These are phyloP conservation scores for Heliothis virescens DNA, from an alignment of 1,140 invertebrate genomes.

Conservation along the genomic window DNA sequence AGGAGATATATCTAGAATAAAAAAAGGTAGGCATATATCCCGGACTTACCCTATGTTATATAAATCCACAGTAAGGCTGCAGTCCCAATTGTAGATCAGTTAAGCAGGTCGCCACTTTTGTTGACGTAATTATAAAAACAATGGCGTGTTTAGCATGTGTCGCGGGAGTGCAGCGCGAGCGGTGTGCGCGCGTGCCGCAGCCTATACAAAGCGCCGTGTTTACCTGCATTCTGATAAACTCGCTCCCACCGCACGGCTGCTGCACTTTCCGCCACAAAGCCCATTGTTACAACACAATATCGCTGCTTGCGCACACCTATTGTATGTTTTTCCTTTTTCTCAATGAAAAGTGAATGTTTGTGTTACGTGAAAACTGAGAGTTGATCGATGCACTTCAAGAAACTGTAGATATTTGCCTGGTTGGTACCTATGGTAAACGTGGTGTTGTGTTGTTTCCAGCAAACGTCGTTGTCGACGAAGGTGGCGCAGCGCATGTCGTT, in stretches of 20 bases:
- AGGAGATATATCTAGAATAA: no score
- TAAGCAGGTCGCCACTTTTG: no score
- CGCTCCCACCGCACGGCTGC: slow-evolving; percentile 12
- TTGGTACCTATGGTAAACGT: not conserved
- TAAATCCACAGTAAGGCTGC: no score
- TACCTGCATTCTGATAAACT: slow-evolving; percentile 16
- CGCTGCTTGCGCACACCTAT: not conserved
- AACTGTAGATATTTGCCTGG: not conserved
- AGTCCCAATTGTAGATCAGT: no score
- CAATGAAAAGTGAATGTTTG: slow-evolving; percentile 20
- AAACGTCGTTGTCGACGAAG: slow-evolving; percentile 97
- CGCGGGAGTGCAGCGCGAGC: not conserved
- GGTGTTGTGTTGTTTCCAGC: slow-evolving; percentile 77
- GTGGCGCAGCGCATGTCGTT: slow-evolving; percentile 98
- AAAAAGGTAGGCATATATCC: no score
- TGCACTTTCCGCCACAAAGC: slow-evolving; percentile 14
- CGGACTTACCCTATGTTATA: no score
- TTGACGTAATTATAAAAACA: no score
- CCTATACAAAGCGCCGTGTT: not conserved
- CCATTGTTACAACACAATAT: not conserved
- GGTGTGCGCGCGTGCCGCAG: not conserved
- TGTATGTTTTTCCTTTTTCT: slow-evolving; percentile 12
- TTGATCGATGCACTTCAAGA: not conserved
- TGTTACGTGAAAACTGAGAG: slow-evolving; percentile 9
- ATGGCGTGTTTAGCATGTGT: not conserved